Conservation (phyloP, 1,140 invertebrate species). For the Sogatella furcifera region DNA sequence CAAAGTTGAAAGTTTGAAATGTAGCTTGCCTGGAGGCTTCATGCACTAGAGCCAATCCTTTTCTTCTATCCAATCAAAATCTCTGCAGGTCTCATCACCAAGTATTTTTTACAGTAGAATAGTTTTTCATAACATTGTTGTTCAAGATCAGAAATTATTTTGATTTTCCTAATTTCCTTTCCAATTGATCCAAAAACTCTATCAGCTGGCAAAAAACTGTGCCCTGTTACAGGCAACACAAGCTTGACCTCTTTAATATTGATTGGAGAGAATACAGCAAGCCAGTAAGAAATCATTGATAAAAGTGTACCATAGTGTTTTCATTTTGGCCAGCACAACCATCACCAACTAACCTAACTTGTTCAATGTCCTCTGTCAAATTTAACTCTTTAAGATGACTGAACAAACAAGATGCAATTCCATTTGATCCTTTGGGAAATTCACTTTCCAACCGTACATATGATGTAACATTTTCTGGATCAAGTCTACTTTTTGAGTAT, state of each 20-base stretch:
- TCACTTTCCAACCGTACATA: no score
- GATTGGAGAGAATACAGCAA: constrained; percentile 21
- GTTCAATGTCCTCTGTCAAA: no score
- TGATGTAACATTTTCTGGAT: no score
- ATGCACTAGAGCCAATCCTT: neutral
- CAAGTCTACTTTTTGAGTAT: no score
- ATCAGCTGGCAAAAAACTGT: no score
- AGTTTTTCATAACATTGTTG: neutral
- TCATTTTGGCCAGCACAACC: no score
- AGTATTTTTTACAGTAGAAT: constrained; percentile 4
- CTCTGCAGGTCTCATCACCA: constrained; percentile 8
- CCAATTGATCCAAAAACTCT: neutral
- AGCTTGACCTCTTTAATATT: constrained; percentile 19
- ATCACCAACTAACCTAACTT: no score
- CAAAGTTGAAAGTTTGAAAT: neutral
- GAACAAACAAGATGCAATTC: no score
- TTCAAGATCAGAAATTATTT: constrained; percentile 5
- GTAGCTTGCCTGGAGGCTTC: neutral
- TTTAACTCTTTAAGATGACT: no score
- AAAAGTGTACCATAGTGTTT: no score
- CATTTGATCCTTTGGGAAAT: no score
- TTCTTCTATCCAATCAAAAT: neutral
- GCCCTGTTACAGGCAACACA: neutral
- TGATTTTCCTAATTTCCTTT: constrained; percentile 5
- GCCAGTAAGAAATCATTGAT: constrained; percentile 22